Conservation (phyloP, 2,888 invertebrate species). For the Nomada ferruginata region DNA sequence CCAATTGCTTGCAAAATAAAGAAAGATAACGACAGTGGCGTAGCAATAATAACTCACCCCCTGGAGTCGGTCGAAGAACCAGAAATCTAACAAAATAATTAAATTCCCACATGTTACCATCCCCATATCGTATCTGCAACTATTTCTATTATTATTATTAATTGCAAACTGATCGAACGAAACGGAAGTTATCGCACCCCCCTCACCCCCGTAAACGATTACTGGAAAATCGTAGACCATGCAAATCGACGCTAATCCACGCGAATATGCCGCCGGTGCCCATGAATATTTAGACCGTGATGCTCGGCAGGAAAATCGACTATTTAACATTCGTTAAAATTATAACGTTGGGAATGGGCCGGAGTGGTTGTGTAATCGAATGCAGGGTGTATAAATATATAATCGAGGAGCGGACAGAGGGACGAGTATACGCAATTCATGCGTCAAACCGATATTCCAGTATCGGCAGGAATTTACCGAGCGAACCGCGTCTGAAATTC, state of each 20-base stretch:
- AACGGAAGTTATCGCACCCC: too few species aligned
- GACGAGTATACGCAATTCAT: conserved; percentile 56
- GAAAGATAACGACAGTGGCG: too few species aligned
- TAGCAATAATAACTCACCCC: too few species aligned
- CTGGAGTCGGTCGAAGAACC: too few species aligned
- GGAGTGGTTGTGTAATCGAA: conserved; percentile 67
- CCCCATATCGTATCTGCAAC: too few species aligned
- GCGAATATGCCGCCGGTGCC: conserved; percentile 24
- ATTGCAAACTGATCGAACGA: too few species aligned
- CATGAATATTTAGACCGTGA: conserved; percentile 64
- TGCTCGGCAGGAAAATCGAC: conserved; percentile 47
- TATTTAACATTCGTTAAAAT: conserved; percentile 71
- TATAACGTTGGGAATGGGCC: conserved; percentile 61
- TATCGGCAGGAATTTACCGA: conserved; percentile 67
- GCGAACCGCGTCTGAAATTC: conserved; percentile 64
- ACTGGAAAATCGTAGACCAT: not conserved
- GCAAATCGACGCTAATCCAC: conserved; percentile 47
- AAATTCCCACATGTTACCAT: too few species aligned
- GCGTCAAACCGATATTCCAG: conserved; percentile 68
- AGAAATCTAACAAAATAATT: too few species aligned
- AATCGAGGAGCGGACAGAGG: conserved; percentile 32
- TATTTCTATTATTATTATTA: too few species aligned
- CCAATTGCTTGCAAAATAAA: too few species aligned
- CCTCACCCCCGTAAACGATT: too few species aligned
- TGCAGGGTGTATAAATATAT: conserved; percentile 65